A percentile compares a stretch with the other conserved stretches of the same genome.
These are phyloP conservation scores for Lomographa bimaculata DNA, from an alignment of 2,888 invertebrate genomes.

Conservation along the genomic window DNA sequence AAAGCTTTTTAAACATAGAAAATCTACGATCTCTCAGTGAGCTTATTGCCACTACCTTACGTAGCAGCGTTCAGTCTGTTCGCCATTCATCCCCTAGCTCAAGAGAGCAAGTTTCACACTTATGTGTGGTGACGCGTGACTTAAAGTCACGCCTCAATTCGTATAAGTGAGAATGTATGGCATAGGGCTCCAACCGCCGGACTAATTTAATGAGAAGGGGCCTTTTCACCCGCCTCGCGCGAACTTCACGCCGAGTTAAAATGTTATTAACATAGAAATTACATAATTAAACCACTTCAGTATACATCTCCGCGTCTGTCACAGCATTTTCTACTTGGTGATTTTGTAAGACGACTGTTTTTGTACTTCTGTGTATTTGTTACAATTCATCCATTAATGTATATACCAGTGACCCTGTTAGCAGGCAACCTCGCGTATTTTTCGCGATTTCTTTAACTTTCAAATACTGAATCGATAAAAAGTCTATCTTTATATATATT, in stretches of 20 bases:
- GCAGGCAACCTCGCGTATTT: too few species aligned
- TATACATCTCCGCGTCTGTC: slow-evolving; percentile 27
- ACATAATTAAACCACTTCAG: slow-evolving; percentile 48
- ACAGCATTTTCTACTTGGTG: too few species aligned
- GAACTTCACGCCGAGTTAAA: slow-evolving; percentile 41
- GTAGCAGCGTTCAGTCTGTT: slow-evolving; percentile 71
- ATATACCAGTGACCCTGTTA: too few species aligned
- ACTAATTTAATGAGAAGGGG: slow-evolving; percentile 79
- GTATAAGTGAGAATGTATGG: slow-evolving; percentile 42
- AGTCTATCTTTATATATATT: too few species aligned
- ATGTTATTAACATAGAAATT: slow-evolving; percentile 50
- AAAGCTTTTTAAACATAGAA: too few species aligned
- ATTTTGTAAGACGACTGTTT: too few species aligned
- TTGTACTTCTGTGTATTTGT: too few species aligned
- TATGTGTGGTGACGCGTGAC: slow-evolving; percentile 69
- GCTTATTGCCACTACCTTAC: slow-evolving; percentile 71
- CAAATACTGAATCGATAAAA: too few species aligned
- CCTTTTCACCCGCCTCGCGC: slow-evolving; percentile 54
- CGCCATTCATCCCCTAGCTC: slow-evolving; percentile 46
- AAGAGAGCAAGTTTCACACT: slow-evolving; percentile 77
- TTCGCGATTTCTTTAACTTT: too few species aligned
- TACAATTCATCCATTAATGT: too few species aligned
- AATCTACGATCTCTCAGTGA: slow-evolving; percentile 43
- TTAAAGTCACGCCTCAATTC: too few species aligned
- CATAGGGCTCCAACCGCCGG: slow-evolving; percentile 76